phyloP scores from a whole-genome alignment of 1,140 invertebrate genomes.

The Leptinotarsa texana region DNA sequence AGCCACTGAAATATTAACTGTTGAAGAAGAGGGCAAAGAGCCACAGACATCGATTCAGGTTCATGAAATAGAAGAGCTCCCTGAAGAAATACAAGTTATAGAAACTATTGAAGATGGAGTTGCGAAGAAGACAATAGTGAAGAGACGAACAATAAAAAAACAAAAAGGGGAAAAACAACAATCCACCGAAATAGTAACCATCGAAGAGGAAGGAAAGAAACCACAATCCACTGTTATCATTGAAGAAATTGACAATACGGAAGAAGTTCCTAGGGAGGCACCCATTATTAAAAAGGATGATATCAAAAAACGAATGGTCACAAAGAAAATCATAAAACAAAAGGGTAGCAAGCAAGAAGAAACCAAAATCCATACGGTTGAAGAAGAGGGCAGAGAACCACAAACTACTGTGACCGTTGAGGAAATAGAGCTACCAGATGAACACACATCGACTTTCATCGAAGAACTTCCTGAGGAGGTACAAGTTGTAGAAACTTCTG shows the following conservation, averaged over 20 bases:
- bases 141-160: slow-evolving; percentile 49
- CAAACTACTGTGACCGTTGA: slow-evolving; percentile 49
- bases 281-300: slow-evolving; percentile 23
- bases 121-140: slow-evolving; percentile 47
- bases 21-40: slow-evolving; percentile 50
- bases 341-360: slow-evolving; percentile 47
- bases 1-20: slow-evolving; percentile 49
- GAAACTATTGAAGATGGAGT: slow-evolving; percentile 48
- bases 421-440: slow-evolving; percentile 49
- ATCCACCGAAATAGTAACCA: slow-evolving; percentile 46
- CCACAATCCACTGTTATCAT: slow-evolving; percentile 51
- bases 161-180: slow-evolving; percentile 45
- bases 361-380: slow-evolving; percentile 50
- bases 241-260: slow-evolving; percentile 48
- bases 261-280: slow-evolving; percentile 46
- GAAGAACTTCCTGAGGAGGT: slow-evolving; percentile 52
- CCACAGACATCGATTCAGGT: slow-evolving; percentile 51
- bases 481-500: slow-evolving; percentile 52
- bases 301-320: slow-evolving; percentile 44
- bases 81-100: slow-evolving; percentile 55
- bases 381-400: slow-evolving; percentile 50
- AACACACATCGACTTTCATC: slow-evolving; percentile 49
- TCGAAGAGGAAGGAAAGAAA: slow-evolving; percentile 49
- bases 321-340: slow-evolving; percentile 45
- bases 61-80: slow-evolving; percentile 46